phyloP scores from a whole-genome alignment of 37 sponge, comb jelly and placozoan genomes.

The Beroe forskalii region DNA sequence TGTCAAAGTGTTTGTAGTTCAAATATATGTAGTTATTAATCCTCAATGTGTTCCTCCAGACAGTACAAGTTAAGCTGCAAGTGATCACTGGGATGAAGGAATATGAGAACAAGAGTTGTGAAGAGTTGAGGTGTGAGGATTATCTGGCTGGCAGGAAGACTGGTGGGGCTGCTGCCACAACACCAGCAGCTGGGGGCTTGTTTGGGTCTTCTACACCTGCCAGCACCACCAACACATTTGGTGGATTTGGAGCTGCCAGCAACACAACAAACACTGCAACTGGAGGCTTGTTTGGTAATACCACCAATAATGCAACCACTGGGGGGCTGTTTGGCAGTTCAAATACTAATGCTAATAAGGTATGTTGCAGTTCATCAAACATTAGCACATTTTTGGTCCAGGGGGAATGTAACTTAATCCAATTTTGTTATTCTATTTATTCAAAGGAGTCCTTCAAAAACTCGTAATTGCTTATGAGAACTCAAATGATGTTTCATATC shows the following conservation, averaged over 20 bases:
- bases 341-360: neutral
- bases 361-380: too few relatives aligned
- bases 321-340: conserved; percentile 41
- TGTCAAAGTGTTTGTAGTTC: too few relatives aligned
- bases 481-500: too few relatives aligned
- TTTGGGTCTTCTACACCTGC: conserved; percentile 36
- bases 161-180: neutral
- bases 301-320: neutral
- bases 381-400: too few relatives aligned
- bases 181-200: neutral
- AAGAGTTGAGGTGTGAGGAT: conserved; percentile 55
- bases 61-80: conserved; percentile 55
- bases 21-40: too few relatives aligned
- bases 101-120: conserved; percentile 21
- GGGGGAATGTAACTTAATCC: too few relatives aligned
- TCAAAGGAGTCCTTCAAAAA: too few relatives aligned
- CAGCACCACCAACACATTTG: conserved; percentile 55
- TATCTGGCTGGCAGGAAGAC: conserved; percentile 49
- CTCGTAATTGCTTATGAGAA: too few relatives aligned
- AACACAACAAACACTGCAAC: conserved; percentile 1
- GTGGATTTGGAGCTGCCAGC: neutral
- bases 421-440: too few relatives aligned
- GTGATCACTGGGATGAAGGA: conserved; percentile 57
- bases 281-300: conserved; percentile 41
- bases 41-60: too few relatives aligned